These are phyloP conservation scores for Psittacus erithacus DNA, from an alignment of 2,113 vertebrate genomes.

Conservation along the genomic window DNA sequence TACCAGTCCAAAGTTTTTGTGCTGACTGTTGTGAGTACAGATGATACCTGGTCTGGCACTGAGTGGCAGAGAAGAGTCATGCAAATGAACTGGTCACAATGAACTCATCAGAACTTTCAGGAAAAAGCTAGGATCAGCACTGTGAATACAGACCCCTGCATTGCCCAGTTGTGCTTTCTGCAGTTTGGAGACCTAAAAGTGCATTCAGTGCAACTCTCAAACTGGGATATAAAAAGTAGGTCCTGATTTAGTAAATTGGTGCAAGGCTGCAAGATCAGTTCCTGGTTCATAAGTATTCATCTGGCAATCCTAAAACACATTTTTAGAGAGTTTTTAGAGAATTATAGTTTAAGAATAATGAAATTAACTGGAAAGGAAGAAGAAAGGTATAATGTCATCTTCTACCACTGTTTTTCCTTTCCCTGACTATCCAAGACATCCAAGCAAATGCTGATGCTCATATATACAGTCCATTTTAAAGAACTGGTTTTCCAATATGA, in stretches of 20 bases:
- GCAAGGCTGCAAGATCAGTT: background rate
- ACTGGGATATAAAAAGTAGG: background rate
- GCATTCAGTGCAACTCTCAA: background rate
- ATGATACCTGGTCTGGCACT: background rate
- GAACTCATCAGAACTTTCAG: background rate
- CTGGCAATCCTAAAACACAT: background rate
- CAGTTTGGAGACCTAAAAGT: background rate
- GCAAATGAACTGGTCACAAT: background rate
- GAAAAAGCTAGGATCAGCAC: background rate
- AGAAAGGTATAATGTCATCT: background rate
- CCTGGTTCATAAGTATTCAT: background rate
- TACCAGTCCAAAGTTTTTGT: background rate
- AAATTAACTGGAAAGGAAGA: background rate
- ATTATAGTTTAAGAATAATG: background rate
- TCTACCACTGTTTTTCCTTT: background rate
- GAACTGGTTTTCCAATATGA: background rate
- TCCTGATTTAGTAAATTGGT: background rate
- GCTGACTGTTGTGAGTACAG: background rate
- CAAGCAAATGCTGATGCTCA: background rate
- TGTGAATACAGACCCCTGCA: background rate
- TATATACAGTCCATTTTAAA: background rate
- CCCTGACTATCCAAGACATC: background rate
- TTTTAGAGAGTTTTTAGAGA: background rate
- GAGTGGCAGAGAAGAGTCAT: background rate
- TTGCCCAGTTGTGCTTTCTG: background rate